These are phyloP conservation scores for Ramphastos sulfuratus DNA, from an alignment of 2,113 vertebrate genomes.

Conservation along the genomic window DNA sequence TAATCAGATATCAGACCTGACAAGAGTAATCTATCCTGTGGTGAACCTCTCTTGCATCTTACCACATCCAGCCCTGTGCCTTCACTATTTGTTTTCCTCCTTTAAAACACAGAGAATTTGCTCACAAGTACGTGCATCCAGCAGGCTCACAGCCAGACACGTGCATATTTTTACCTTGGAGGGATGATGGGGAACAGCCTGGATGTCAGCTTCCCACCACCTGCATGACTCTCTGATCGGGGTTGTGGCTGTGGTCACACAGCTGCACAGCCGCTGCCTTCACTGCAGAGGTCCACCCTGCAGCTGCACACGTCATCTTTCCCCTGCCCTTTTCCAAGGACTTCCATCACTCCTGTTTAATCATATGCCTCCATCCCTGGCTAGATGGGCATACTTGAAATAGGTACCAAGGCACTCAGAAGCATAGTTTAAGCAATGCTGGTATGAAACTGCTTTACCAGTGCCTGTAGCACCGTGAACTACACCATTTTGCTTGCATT, in stretches of 20 bases:
- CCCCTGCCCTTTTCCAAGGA: neutral
- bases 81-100: neutral
- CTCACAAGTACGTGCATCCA: neutral
- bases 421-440: neutral
- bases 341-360: neutral
- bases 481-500: fast-evolving
- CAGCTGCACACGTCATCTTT: neutral
- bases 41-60: neutral
- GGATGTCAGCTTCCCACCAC: fast-evolving
- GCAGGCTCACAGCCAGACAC: neutral
- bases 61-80: neutral
- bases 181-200: neutral
- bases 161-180: neutral
- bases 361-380: neutral
- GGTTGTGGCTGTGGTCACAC: neutral
- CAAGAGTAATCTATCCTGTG: neutral
- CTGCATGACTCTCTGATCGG: neutral
- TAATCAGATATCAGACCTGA: neutral
- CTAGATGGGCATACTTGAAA: neutral
- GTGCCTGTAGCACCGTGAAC: neutral
- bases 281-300: neutral
- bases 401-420: neutral
- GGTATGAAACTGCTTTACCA: neutral
- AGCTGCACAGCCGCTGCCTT: fast-evolving
- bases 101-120: neutral